Percentiles rank a stretch among this genome's conserved stretches.
Evolutionary conservation across 2,113 vertebrate genomes (phyloP).

Genomic region (Haemorhous mexicanus): DNA sequence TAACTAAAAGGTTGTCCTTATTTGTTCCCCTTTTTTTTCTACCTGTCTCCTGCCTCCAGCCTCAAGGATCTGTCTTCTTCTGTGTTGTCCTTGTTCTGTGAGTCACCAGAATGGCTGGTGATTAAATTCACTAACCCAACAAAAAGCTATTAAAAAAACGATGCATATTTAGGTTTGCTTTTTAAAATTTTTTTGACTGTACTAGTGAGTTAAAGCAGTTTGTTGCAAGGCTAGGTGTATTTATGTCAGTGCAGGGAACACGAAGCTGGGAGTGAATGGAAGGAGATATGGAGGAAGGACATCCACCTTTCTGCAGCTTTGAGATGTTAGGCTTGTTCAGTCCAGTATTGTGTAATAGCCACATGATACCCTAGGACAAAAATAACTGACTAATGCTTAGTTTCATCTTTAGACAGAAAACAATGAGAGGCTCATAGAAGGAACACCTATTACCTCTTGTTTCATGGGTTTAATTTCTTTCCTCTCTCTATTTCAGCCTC

Average conservation of each 20-base stretch:
- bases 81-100: background rate
- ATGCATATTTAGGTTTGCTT: background rate
- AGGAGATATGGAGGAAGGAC: background rate
- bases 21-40: background rate
- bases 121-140: background rate
- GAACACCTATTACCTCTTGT: background rate
- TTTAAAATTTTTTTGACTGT: accelerated
- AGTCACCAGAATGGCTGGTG: background rate
- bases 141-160: background rate
- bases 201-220: background rate
- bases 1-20: background rate
- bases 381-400: constrained; percentile 1
- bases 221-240: background rate
- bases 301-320: background rate
- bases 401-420: constrained; percentile 2
- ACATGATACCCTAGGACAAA: background rate
- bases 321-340: background rate
- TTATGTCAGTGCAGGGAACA: background rate
- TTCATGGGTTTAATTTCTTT: background rate
- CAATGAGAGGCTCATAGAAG: background rate
- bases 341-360: background rate
- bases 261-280: background rate
- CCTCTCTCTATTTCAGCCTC: background rate
- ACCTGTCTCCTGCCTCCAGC: background rate
- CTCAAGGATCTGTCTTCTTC: background rate